A percentile compares a stretch with the other conserved stretches of the same genome.
Evolutionary conservation across 2,113 vertebrate species (phyloP).

Genomic region (Oryzias woworae): DNA sequence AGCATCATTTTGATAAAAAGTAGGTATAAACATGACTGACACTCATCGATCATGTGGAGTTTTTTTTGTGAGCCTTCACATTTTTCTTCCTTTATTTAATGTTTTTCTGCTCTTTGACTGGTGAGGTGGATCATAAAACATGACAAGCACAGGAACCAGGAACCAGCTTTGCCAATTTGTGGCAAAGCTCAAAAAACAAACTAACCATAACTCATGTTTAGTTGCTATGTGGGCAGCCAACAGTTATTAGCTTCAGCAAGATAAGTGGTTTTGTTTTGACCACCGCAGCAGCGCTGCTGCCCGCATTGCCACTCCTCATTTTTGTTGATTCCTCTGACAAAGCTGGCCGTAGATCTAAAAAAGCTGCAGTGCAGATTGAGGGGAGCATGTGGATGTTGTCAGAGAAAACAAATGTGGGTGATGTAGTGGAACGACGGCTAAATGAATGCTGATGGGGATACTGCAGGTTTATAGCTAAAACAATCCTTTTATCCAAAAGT

Average conservation of each 20-base stretch:
- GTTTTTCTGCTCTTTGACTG: conserved; percentile 14
- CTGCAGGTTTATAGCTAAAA: too few species aligned
- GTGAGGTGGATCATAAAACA: conserved; percentile 8
- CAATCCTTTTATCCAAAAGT: too few species aligned
- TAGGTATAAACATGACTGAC: conserved; percentile 33
- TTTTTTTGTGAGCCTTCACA: background rate
- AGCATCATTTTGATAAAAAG: conserved; percentile 38
- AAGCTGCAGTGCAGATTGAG: conserved; percentile 30
- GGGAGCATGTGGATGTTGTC: conserved; percentile 8
- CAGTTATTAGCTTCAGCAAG: conserved; percentile 20
- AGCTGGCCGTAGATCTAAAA: conserved; percentile 42
- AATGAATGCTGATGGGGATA: conserved; percentile 59
- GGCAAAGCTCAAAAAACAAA: background rate
- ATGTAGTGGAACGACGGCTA: conserved; percentile 37
- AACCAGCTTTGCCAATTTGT: background rate
- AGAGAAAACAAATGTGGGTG: conserved; percentile 35
- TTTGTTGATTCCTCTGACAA: conserved; percentile 62
- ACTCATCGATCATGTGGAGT: conserved; percentile 34
- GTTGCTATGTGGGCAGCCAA: background rate
- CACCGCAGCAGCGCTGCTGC: conserved; percentile 47
- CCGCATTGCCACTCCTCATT: conserved; percentile 34
- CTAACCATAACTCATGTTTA: conserved; percentile 5
- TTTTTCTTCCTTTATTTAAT: conserved; percentile 1
- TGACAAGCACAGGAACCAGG: background rate
- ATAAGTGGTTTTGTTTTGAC: conserved; percentile 58